Conservation (phyloP, 2,113 vertebrate genomes). For the Barnardius zonarius region DNA sequence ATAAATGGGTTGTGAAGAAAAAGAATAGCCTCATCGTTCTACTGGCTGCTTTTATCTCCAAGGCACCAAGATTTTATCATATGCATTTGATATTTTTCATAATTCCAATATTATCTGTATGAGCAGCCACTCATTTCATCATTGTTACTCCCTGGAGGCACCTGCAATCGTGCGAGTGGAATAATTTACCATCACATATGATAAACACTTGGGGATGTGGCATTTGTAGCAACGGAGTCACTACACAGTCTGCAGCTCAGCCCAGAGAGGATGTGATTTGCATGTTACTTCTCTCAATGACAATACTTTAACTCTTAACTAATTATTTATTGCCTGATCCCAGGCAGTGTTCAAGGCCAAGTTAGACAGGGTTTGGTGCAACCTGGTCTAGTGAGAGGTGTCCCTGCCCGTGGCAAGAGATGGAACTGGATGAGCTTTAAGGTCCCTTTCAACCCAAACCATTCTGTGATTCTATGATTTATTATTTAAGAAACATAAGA, state of each 20-base stretch:
- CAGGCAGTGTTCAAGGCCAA: background rate
- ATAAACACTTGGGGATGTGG: background rate
- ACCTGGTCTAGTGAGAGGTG: background rate
- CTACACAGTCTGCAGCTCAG: background rate
- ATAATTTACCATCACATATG: background rate
- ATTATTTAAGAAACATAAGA: background rate
- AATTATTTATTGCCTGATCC: background rate
- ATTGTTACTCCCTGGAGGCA: background rate
- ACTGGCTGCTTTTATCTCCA: background rate
- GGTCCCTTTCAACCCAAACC: background rate
- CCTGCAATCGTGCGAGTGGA: background rate
- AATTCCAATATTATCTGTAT: background rate
- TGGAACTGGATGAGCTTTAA: background rate
- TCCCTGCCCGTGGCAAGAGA: background rate
- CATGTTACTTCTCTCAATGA: background rate
- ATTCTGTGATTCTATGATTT: background rate
- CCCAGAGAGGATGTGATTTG: background rate
- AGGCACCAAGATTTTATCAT: background rate
- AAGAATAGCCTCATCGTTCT: background rate
- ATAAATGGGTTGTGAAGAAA: background rate
- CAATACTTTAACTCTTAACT: background rate
- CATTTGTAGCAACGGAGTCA: background rate
- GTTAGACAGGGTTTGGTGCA: background rate
- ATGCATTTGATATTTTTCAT: background rate
- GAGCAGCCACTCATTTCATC: background rate